Percentiles rank a stretch among this genome's conserved stretches.
These are phyloP conservation scores for Myopa testacea DNA, from an alignment of 2,888 invertebrate species.

Conservation along the genomic window DNA sequence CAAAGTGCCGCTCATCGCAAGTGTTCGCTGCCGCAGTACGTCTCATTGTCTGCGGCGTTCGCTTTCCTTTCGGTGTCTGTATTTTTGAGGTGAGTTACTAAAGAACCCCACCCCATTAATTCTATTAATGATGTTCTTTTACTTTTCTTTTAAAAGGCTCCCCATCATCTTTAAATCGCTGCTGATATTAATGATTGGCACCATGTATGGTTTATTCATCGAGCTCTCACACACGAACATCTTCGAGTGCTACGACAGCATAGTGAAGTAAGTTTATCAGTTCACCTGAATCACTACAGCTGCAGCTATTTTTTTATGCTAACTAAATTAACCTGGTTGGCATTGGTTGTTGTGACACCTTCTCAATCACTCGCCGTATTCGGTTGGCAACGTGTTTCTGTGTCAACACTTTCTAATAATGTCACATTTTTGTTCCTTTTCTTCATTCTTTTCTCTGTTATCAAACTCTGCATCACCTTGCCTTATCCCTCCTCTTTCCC, in stretches of 20 bases:
- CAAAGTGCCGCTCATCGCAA: constrained; percentile 76
- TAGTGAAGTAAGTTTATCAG: constrained; percentile 75
- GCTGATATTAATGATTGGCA: constrained; percentile 81
- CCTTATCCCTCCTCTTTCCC: background rate
- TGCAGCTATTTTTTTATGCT: too few relatives aligned
- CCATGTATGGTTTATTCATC: constrained; percentile 83
- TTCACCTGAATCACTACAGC: background rate
- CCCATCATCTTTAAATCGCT: constrained; percentile 86
- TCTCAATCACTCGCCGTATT: background rate
- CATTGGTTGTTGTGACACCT: background rate
- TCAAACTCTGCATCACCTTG: constrained; percentile 33
- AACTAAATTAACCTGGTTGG: constrained; percentile 9
- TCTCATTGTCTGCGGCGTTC: constrained; percentile 85
- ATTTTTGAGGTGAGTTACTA: constrained; percentile 74
- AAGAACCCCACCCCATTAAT: background rate
- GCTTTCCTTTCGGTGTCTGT: constrained; percentile 87
- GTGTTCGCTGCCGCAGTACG: constrained; percentile 88
- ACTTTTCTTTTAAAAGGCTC: constrained; percentile 68
- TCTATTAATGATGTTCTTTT: background rate
- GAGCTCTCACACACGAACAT: constrained; percentile 83
- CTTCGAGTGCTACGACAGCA: constrained; percentile 84
- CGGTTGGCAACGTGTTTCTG: background rate
- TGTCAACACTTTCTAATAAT: constrained; percentile 34
- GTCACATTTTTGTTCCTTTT: constrained; percentile 33
- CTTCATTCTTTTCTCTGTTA: background rate